Conservation (phyloP, 2,113 vertebrate species). For the Macquaria ambigua region DNA sequence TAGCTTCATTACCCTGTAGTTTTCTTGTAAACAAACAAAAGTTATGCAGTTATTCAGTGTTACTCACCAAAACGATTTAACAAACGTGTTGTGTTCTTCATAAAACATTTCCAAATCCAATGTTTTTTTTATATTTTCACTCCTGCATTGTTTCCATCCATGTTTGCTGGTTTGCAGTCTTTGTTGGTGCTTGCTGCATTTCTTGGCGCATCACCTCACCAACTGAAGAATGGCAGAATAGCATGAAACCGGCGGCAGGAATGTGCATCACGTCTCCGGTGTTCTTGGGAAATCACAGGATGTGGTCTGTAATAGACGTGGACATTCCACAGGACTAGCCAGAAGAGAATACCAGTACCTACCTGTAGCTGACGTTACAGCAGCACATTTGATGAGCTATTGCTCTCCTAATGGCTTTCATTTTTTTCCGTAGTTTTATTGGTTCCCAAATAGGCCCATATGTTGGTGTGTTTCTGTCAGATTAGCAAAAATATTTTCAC, state of each 20-base stretch:
- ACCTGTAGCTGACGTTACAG: background rate
- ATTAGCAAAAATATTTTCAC: background rate
- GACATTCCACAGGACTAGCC: background rate
- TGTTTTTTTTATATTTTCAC: background rate
- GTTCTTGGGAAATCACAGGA: constrained; percentile 4
- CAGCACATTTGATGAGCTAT: background rate
- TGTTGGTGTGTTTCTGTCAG: background rate
- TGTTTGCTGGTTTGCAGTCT: too few species aligned
- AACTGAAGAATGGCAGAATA: background rate
- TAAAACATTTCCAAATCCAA: background rate
- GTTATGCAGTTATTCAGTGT: background rate
- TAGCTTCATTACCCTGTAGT: background rate
- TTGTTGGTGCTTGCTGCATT: background rate
- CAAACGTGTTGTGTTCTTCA: too few species aligned
- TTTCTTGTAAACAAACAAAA: background rate
- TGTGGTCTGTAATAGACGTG: background rate
- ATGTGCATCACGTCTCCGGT: background rate
- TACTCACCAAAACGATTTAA: background rate
- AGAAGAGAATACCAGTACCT: background rate
- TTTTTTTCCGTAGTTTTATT: background rate
- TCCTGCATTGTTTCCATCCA: background rate
- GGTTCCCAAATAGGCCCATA: background rate
- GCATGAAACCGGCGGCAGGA: background rate
- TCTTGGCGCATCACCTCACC: background rate
- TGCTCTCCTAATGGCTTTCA: background rate